Evolutionary conservation across 2,888 invertebrate genomes (phyloP).

Genomic region (Drosophila prolongata): DNA sequence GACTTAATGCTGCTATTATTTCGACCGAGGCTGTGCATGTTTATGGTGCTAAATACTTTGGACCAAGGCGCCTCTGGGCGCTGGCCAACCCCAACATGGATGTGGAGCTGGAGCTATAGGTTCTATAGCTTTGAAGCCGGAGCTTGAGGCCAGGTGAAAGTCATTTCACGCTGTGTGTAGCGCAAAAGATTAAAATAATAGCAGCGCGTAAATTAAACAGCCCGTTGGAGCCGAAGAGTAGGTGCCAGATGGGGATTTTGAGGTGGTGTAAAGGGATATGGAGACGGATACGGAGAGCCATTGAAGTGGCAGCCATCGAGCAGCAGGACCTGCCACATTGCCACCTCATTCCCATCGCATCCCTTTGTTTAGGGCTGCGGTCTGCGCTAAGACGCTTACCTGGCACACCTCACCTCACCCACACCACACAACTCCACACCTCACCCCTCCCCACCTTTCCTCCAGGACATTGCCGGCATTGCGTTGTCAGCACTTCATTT

Average conservation of each 20-base stretch:
- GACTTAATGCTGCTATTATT: constrained; percentile 16
- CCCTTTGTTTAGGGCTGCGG: constrained; percentile 41
- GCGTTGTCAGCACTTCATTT: constrained; percentile 80
- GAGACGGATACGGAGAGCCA: constrained; percentile 29
- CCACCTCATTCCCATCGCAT: constrained; percentile 8
- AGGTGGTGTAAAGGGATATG: constrained; percentile 1
- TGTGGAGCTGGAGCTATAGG: constrained; percentile 43
- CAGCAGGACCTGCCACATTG: constrained; percentile 42
- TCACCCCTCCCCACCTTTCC: constrained; percentile 11
- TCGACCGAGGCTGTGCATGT: constrained; percentile 13
- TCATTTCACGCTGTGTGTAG: constrained; percentile 80
- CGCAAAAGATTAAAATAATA: constrained; percentile 82
- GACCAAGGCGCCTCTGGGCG: constrained; percentile 44
- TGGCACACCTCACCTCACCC: constrained; percentile 28
- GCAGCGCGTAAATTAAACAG: constrained; percentile 81
- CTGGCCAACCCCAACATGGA: constrained; percentile 34
- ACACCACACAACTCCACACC: neutral
- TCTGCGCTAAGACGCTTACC: constrained; percentile 74
- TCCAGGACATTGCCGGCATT: constrained; percentile 45
- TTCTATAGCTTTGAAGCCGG: constrained; percentile 14
- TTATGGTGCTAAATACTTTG: constrained; percentile 71
- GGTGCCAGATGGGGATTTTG: constrained; percentile 7
- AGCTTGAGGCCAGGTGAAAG: constrained; percentile 74
- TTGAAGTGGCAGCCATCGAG: constrained; percentile 67
- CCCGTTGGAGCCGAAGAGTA: constrained; percentile 44